Evolutionary conservation across 1,140 invertebrate genomes (phyloP), one percentile per base, ranked within the genome.

Genomic region (Panagrolaimus sp.): DNA sequence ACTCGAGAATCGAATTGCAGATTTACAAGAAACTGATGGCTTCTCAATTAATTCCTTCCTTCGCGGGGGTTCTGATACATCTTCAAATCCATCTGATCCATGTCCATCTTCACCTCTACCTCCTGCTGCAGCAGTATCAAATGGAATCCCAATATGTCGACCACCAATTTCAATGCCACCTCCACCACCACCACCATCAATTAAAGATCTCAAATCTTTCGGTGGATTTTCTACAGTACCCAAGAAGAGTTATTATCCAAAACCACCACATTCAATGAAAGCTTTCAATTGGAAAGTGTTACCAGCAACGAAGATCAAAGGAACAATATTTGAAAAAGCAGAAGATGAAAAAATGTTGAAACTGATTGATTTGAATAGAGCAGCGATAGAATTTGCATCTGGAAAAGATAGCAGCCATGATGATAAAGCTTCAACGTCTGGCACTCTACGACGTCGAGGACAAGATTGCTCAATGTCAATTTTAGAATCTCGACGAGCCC

Each of bases 251-350:
- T 91, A 93, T 78, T 84, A 87, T 44, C 87, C 88, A 38, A 84
- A 87, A 67, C 91, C 94, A 5, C 89, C 89, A 20, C 91, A 92
- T 84, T 91, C 93, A 0, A 85, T 97, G 1, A 97, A 96, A 83
- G 93, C 92, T 31, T 94, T 97, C 85, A 98, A 98, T 84, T 98
- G 95, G 93, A 91, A 91, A 8, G 95, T 95, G 79, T 86, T 96
- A 71, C 90, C 92, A 9, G 76, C 85, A 74, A 83, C 82, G 20
- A 86, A 87, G 78, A 75, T 88, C 8, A 78, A 83, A 71, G 92
- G 92, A 5, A 96, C 94, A 0, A 89, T 97, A 68, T 98, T 94
- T 93, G 90, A 89, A 69, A 91, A 94, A 78, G 82, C 97, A 63
- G 92, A 96, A 80, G 93, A 97, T 77, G 89, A 90, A 3, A 95